A percentile compares a stretch with the other conserved stretches of the same genome.
Evolutionary conservation across 2,113 vertebrate species (phyloP).

Genomic region (Daphoenositta chrysoptera): DNA sequence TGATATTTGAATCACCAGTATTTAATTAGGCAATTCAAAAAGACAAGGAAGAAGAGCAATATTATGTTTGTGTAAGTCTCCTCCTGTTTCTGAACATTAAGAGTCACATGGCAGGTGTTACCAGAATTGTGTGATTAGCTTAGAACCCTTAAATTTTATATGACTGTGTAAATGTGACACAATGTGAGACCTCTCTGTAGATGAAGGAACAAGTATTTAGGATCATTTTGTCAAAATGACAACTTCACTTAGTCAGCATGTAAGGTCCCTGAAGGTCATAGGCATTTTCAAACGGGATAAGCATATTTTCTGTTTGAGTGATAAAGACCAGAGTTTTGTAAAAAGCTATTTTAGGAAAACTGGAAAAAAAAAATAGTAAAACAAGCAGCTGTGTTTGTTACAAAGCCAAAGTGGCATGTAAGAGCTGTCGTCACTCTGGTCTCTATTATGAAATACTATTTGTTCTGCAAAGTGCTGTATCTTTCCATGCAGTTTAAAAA

Average conservation of each 20-base stretch:
- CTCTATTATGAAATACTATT: background rate
- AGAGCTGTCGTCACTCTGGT: background rate
- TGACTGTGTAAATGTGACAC: background rate
- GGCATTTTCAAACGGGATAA: background rate
- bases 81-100: background rate
- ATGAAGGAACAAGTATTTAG: background rate
- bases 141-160: background rate
- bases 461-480: background rate
- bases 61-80: background rate
- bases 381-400: background rate
- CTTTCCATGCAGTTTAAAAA: background rate
- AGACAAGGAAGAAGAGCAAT: background rate
- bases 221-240: background rate
- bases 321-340: background rate
- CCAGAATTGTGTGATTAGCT: background rate
- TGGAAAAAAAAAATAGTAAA: background rate
- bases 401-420: background rate
- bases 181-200: background rate
- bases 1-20: background rate
- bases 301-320: background rate
- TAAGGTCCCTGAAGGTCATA: background rate
- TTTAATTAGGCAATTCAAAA: background rate
- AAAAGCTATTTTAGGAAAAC: constrained; percentile 15
- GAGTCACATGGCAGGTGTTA: background rate
- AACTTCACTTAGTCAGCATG: background rate